Base-by-base conservation (phyloP, 2,888 invertebrate species). In the Callosobruchus maculatus region DNA sequence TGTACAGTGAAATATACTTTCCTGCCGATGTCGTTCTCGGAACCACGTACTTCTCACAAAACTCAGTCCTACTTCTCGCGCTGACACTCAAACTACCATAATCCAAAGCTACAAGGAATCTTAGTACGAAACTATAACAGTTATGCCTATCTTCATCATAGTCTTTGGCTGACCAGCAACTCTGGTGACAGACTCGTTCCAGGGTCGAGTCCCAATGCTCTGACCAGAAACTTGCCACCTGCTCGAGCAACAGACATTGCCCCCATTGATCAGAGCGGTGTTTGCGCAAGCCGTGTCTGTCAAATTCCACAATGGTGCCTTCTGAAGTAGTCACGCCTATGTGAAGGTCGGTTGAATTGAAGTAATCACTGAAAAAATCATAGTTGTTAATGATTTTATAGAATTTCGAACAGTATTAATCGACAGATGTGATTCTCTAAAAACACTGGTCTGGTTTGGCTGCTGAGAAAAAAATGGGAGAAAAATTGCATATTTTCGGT, bases 261-360 rank as follows among this genome's bases (percentile, higher is more conserved):
- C 90, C 90, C 93, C 93, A 93, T 72, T 88, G 90, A 80, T 76
- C 77, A 79, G 81, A 84, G 84, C 88, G 71, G 81, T 87, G 91
- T 86, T 90, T 83, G 82, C 89, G 87, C 73, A 97, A 89, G 66
- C 97, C 97, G 81, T 92, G 89, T 81, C 91, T 91, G 88, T 96
- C 96, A 85, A 94, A 97, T 88, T 97, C 97, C 76, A 94, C 92
- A 72, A 97, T 93, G 82, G 89, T 89, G 67, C 95, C 94, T 76
- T 89, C 89, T 9, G 96, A 95, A 83, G 95, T 93, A 73, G 96
- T 96, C 78, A 97, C 91, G 74, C 96, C 97, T 86, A 97, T 96
- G 87, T 97, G 97, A 78, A 97, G 90, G 88, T 97, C 95, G 85
- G 93, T 93, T 70, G 92, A 91, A 85, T 94, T 93, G 85, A 91